Percentiles rank a stretch among this genome's conserved stretches.
These are phyloP conservation scores for Autographa gamma DNA, from an alignment of 2,888 invertebrate species.

Conservation along the genomic window DNA sequence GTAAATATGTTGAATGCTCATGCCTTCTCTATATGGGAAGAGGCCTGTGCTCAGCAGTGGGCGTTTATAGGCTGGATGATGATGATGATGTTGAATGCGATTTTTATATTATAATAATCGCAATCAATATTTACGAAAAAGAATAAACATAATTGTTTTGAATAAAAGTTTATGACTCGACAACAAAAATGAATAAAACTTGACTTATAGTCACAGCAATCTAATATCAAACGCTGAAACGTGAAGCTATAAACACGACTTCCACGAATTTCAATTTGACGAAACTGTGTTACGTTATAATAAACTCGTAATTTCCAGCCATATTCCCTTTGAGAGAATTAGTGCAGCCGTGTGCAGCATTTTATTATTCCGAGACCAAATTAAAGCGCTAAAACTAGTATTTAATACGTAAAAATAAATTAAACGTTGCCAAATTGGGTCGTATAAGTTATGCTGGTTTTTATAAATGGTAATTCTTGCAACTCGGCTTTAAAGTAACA, in stretches of 20 bases:
- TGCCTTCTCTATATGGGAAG: no score
- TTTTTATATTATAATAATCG: no score
- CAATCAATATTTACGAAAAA: no score
- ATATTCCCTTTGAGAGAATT: conserved; percentile 36
- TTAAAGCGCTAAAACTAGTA: conserved; percentile 26
- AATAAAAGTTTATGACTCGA: no score
- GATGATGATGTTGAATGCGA: no score
- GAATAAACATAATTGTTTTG: no score
- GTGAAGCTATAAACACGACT: neutral
- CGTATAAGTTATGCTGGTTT: neutral
- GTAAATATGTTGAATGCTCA: no score
- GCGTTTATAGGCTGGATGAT: no score
- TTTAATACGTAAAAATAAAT: neutral
- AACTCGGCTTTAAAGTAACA: no score
- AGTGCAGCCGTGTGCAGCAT: conserved; percentile 13
- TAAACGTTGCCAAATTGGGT: neutral
- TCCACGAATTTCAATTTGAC: conserved; percentile 3
- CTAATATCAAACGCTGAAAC: neutral
- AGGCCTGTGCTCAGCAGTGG: no score
- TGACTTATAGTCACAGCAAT: neutral
- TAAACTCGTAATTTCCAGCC: conserved; percentile 1
- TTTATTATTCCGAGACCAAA: conserved; percentile 28
- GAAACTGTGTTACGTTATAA: conserved; percentile 1
- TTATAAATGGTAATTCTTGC: neutral
- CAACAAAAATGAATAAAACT: neutral